A percentile compares a stretch with the other conserved stretches of the same genome.
phyloP scores from a whole-genome alignment of 92 coral and sea anemone species.

The Epizoanthus fatuus region DNA sequence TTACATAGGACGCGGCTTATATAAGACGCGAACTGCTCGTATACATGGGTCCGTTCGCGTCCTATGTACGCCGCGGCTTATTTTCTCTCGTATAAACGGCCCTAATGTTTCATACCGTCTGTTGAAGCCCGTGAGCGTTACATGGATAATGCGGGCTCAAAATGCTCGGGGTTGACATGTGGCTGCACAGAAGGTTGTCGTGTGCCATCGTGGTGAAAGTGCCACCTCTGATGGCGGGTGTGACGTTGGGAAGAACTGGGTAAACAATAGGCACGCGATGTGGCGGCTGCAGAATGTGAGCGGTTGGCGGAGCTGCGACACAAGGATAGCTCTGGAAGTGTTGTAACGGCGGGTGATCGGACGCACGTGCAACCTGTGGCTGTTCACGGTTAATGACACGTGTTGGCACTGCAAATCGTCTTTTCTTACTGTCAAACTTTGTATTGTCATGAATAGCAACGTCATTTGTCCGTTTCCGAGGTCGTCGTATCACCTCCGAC shows the following conservation, averaged over 20 bases:
- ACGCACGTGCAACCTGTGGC: not conserved
- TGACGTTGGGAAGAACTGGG: constrained; percentile 1
- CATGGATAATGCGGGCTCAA: not conserved
- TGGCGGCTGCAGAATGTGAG: constrained; percentile 12
- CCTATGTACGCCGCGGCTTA: no score
- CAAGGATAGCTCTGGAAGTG: constrained; percentile 21
- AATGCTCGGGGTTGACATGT: not conserved
- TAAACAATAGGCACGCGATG: not conserved
- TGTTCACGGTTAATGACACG: not conserved
- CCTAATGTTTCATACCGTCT: not conserved
- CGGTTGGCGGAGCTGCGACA: constrained; percentile 22
- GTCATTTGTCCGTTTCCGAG: not conserved
- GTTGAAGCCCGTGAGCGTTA: constrained; percentile 3
- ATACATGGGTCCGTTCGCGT: no score
- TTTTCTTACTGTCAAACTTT: not conserved
- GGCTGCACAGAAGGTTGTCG: constrained; percentile 19
- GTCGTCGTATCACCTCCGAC: not conserved
- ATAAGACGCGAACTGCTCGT: no score
- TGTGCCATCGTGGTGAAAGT: constrained; percentile 37
- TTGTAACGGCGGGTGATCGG: not conserved
- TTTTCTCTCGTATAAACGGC: not conserved
- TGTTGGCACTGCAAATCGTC: not conserved
- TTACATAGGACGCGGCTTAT: no score
- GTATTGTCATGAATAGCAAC: not conserved
- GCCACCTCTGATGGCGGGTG: constrained; percentile 1